Base-by-base conservation (phyloP, 2,113 vertebrate species). In the Haemorhous mexicanus region DNA sequence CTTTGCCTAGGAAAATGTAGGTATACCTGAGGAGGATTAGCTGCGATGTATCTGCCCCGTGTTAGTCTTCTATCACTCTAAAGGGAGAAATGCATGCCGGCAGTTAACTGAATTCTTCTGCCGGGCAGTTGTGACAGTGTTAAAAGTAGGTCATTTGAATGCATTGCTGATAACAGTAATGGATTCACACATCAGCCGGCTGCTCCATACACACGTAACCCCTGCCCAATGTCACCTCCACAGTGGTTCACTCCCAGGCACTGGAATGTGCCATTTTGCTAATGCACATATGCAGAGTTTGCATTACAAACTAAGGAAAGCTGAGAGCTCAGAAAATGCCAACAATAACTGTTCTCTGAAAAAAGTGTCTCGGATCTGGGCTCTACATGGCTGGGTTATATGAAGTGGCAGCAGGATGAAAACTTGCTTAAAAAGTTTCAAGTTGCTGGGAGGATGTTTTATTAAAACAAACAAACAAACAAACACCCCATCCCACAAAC, bases 131-230 rank as follows among this genome's bases (percentile, higher is more conserved):
- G 90, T 87, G 88, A 95, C 59, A 74, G 64, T 75, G 79, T 93
- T 96, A 90, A 95, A 96, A 96, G 90, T 94, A 94, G 96, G 93
- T 96, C 85, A 94, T 95, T 93, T 96, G 92, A 95, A 95, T 92
- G 93, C 87, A 63, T 74, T 95, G 87, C 90, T 97, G 95, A 84
- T 96, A 96, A 89, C 73, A 75, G 88, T 93, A 95, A 95, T 97
- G 88, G 94, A 94, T 91, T 95, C 90, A 81, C 72, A 86, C 79
- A 90, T 94, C 83, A 96, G 56, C 69, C 90, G 90, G 35, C 93
- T 95, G 90, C 92, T 94, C 47, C 68, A n/a, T 49, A 30, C 82
- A 87, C 70, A 28, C 22, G 52, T 95, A 95, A 95, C 88, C 88
- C 64, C 64, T 88, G 80, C 83, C 83, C 93, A 97, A 75, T 96